Conservation (phyloP, 1,140 invertebrate species). For the Ceratosolen solmsi region DNA sequence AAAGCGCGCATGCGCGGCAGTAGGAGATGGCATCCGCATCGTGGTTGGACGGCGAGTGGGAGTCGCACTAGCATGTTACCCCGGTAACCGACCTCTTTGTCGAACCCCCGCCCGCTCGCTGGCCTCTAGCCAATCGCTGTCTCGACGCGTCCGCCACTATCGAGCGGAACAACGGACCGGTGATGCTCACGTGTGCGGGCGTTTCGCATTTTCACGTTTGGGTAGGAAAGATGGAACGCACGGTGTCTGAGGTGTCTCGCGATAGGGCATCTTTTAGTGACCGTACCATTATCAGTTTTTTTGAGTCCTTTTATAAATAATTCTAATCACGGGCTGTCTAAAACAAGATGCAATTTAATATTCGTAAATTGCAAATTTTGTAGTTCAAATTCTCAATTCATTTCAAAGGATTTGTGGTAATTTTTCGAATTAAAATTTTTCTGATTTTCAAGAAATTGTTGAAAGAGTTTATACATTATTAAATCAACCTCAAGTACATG, state of each 20-base stretch:
- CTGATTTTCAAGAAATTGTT: too few relatives aligned
- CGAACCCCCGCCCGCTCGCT: neutral
- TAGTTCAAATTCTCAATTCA: neutral
- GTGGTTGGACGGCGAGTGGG: conserved; percentile 55
- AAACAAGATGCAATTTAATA: neutral
- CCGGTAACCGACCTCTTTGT: conserved; percentile 63
- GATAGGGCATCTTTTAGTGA: conserved; percentile 3
- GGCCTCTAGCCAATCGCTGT: conserved; percentile 63
- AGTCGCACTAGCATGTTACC: conserved; percentile 64
- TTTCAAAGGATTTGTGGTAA: too few relatives aligned
- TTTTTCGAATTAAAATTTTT: too few relatives aligned
- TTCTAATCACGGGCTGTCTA: neutral
- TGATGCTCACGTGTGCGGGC: conserved; percentile 9
- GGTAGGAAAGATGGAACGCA: neutral
- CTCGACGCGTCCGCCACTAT: conserved; percentile 65
- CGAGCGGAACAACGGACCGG: conserved; percentile 68
- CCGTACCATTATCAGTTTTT: conserved; percentile 11
- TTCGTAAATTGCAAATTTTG: neutral
- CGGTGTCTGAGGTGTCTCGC: conserved; percentile 30
- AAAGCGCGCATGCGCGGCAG: neutral
- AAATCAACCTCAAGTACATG: too few relatives aligned
- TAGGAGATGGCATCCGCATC: conserved; percentile 47
- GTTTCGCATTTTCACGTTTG: too few relatives aligned
- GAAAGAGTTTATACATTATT: too few relatives aligned
- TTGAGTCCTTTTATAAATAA: conserved; percentile 12